A percentile compares a stretch with the other conserved stretches of the same genome.
phyloP scores from a whole-genome alignment of 2,113 vertebrate genomes.

The Macrotis lagotis region DNA sequence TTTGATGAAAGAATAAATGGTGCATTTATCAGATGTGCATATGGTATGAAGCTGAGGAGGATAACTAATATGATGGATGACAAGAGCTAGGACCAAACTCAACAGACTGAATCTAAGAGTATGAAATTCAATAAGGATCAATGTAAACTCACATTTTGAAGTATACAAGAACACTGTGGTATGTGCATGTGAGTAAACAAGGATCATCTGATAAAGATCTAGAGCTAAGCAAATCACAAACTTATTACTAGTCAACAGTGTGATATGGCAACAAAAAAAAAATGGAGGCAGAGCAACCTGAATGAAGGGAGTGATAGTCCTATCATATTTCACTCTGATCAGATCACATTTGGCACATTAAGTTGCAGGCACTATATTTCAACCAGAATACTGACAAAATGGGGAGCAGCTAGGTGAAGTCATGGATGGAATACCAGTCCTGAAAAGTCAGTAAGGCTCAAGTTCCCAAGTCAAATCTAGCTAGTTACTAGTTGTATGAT shows the following conservation, averaged over 20 bases:
- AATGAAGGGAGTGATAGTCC: too few relatives aligned
- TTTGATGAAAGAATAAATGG: not conserved
- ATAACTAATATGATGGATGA: not conserved
- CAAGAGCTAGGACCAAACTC: not conserved
- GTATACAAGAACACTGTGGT: not conserved
- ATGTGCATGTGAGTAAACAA: not conserved
- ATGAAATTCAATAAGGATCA: not conserved
- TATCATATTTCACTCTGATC: too few relatives aligned
- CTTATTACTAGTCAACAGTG: not conserved
- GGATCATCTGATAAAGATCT: not conserved
- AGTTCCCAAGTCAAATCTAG: not conserved
- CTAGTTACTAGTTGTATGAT: not conserved
- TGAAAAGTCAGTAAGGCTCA: not conserved
- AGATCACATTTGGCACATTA: too few relatives aligned
- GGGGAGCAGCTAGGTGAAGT: not conserved
- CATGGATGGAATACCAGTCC: not conserved
- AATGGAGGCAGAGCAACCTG: too few relatives aligned
- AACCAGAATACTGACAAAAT: too few relatives aligned
- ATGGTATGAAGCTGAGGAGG: not conserved
- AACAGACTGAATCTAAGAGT: not conserved
- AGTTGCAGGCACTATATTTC: too few relatives aligned
- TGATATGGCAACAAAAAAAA: too few relatives aligned
- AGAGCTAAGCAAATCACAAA: not conserved
- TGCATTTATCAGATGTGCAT: not conserved
- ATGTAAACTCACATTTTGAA: not conserved